A percentile compares a stretch with the other conserved stretches of the same genome.
phyloP scores from a whole-genome alignment of 2,113 vertebrate species.

The Hyla sarda region DNA sequence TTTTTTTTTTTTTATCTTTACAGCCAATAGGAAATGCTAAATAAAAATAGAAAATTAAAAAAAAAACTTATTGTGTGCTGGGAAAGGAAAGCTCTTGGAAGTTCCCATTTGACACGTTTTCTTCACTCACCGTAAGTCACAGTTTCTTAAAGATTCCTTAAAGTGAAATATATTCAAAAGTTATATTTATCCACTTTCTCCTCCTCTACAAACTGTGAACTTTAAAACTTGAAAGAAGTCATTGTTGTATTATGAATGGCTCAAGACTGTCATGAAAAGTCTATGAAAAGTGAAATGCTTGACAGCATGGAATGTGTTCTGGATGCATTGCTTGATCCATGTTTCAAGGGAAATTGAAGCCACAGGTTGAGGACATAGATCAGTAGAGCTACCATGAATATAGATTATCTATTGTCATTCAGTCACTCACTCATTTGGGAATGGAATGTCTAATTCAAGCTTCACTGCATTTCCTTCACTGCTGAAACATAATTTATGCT shows the following conservation, averaged over 20 bases:
- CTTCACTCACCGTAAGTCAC: slow-evolving; percentile 1
- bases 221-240: slow-evolving; percentile 55
- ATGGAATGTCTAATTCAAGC: slow-evolving; percentile 49
- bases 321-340: slow-evolving; percentile 56
- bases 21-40: not conserved
- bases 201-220: slow-evolving; percentile 49
- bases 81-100: not conserved
- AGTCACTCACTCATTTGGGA: slow-evolving; percentile 57
- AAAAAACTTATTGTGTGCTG: not conserved
- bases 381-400: slow-evolving; percentile 59
- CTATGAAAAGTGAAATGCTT: slow-evolving; percentile 57
- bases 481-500: slow-evolving; percentile 54
- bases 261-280: slow-evolving; percentile 53
- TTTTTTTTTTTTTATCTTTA: too few relatives aligned
- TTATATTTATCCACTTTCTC: slow-evolving; percentile 39
- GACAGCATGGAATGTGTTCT: slow-evolving; percentile 58
- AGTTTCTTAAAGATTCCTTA: slow-evolving; percentile 16
- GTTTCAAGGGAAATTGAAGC: slow-evolving; percentile 60
- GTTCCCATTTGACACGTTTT: not conserved
- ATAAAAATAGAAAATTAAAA: not conserved
- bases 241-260: slow-evolving; percentile 52
- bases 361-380: slow-evolving; percentile 59
- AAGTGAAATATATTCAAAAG: slow-evolving; percentile 30
- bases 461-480: slow-evolving; percentile 24
- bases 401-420: slow-evolving; percentile 61